Conservation (phyloP, 2,113 vertebrate species). For the Pygoscelis antarcticus region DNA sequence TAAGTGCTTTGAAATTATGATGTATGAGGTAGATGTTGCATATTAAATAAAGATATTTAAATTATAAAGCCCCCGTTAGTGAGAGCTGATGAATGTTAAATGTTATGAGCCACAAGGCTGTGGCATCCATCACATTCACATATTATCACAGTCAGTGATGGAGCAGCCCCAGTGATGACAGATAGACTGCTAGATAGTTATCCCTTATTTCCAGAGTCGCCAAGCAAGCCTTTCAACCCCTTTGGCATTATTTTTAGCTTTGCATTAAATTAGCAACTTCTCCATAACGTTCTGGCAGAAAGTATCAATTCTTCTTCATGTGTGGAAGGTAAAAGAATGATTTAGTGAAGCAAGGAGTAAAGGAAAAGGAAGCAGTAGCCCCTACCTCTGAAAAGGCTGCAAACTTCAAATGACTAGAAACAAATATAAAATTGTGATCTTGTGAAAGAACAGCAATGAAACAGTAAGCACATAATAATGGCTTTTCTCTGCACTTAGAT, state of each 20-base stretch:
- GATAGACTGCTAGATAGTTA: slow-evolving; percentile 91
- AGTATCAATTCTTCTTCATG: slow-evolving; percentile 71
- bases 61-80: slow-evolving; percentile 87
- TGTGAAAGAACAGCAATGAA: slow-evolving; percentile 73
- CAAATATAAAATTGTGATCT: slow-evolving; percentile 80
- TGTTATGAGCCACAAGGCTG: slow-evolving; percentile 75
- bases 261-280: slow-evolving; percentile 88
- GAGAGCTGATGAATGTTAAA: slow-evolving; percentile 83
- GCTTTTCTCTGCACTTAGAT: slow-evolving; percentile 82
- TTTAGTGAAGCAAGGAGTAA: slow-evolving; percentile 35
- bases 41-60: slow-evolving; percentile 92
- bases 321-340: slow-evolving; percentile 51
- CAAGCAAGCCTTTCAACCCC: slow-evolving; percentile 76
- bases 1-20: slow-evolving; percentile 99
- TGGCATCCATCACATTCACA: slow-evolving; percentile 87
- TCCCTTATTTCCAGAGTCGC: slow-evolving; percentile 79
- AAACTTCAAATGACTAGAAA: slow-evolving; percentile 71
- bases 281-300: slow-evolving; percentile 66
- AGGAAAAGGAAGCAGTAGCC: slow-evolving; percentile 13
- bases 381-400: slow-evolving; percentile 38
- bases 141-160: slow-evolving; percentile 92
- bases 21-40: slow-evolving; percentile 88
- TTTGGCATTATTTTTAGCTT: slow-evolving; percentile 78
- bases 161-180: slow-evolving; percentile 88
- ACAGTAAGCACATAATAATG: slow-evolving; percentile 79